phyloP scores from a whole-genome alignment of 2,113 vertebrate genomes.

The Morone saxatilis region DNA sequence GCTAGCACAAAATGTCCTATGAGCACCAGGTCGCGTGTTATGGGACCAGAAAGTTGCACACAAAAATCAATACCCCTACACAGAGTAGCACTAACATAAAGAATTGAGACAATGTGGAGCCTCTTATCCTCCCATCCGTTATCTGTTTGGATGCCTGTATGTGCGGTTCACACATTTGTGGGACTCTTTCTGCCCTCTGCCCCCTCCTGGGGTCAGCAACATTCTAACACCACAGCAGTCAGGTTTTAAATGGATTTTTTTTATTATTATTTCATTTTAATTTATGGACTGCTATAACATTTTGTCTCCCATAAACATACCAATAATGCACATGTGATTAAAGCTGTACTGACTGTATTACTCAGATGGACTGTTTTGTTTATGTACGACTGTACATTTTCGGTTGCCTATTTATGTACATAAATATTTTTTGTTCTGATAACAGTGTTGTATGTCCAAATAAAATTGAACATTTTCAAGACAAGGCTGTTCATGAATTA shows the following conservation, averaged over 20 bases:
- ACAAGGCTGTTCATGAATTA: slow-evolving; percentile 53
- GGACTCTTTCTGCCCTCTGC: slow-evolving; percentile 41
- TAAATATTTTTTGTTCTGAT: slow-evolving; percentile 83
- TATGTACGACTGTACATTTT: slow-evolving; percentile 79
- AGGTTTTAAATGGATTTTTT: slow-evolving; percentile 51
- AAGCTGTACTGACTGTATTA: slow-evolving; percentile 67
- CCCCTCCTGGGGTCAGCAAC: slow-evolving; percentile 42
- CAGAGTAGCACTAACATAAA: too few species aligned
- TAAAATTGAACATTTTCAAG: slow-evolving; percentile 83
- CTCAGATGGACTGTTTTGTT: slow-evolving; percentile 59
- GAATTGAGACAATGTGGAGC: slow-evolving; percentile 66
- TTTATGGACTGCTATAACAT: slow-evolving; percentile 77
- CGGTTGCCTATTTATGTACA: slow-evolving; percentile 85
- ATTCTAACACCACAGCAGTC: slow-evolving; percentile 47
- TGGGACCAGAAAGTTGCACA: too few species aligned
- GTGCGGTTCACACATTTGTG: slow-evolving; percentile 40
- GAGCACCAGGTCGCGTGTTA: too few species aligned
- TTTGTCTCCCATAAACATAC: slow-evolving; percentile 62
- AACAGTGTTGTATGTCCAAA: slow-evolving; percentile 79
- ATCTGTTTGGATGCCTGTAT: slow-evolving; percentile 63
- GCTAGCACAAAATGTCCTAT: too few species aligned
- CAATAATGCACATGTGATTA: slow-evolving; percentile 64
- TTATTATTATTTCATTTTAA: slow-evolving; percentile 55
- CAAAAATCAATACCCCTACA: too few species aligned
- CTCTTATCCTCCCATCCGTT: slow-evolving; percentile 30